phyloP scores from a whole-genome alignment of 1,140 invertebrate species.

The Euura saliciscinereae region DNA sequence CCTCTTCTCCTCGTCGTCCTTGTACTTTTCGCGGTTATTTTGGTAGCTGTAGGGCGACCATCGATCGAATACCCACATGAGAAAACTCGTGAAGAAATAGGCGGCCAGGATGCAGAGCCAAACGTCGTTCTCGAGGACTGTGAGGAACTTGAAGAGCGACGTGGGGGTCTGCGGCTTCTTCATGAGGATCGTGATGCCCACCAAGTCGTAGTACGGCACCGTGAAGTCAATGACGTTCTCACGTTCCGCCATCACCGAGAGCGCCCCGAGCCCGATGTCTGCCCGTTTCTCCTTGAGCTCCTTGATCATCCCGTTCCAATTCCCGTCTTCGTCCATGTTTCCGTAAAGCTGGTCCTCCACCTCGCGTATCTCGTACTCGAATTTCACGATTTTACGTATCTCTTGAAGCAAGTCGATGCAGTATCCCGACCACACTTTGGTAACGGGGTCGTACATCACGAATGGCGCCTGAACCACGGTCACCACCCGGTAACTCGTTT shows the following conservation, averaged over 20 bases:
- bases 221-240: slow-evolving; percentile 95
- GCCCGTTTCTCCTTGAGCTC: slow-evolving; percentile 90
- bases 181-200: slow-evolving; percentile 93
- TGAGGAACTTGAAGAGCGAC: slow-evolving; percentile 96
- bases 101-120: slow-evolving; percentile 96
- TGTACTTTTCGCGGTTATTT: slow-evolving; percentile 92
- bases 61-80: slow-evolving; percentile 95
- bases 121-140: slow-evolving; percentile 93
- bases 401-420: slow-evolving; percentile 91
- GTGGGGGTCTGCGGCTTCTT: slow-evolving; percentile 79
- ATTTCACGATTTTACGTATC: slow-evolving; percentile 81
- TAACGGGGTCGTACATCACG: slow-evolving; percentile 73
- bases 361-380: slow-evolving; percentile 87
- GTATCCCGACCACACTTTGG: slow-evolving; percentile 82
- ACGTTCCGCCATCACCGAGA: slow-evolving; percentile 93
- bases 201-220: slow-evolving; percentile 93
- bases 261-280: slow-evolving; percentile 85
- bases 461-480: slow-evolving; percentile 87
- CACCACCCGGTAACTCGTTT: slow-evolving; percentile 81
- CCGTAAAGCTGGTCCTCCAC: slow-evolving; percentile 83
- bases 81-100: slow-evolving; percentile 92
- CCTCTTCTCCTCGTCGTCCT: slow-evolving; percentile 92
- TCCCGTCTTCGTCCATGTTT: slow-evolving; percentile 81
- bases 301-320: slow-evolving; percentile 92
- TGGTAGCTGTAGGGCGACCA: slow-evolving; percentile 97